Base-by-base conservation (phyloP, 2,113 vertebrate species). In the Talpa occidentalis region DNA sequence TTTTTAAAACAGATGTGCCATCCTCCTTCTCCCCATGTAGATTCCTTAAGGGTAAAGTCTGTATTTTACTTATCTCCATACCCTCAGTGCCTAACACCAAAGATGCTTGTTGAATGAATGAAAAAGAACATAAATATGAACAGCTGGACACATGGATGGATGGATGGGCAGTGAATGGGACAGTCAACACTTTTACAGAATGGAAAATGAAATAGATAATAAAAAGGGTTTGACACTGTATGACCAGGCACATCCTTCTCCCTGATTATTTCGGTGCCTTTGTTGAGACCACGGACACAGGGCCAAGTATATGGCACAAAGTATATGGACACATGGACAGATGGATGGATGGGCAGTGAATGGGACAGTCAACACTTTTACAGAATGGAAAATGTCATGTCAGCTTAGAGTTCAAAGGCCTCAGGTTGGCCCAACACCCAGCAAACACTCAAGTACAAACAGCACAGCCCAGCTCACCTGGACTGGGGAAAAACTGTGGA, bases 321-420 rank as follows among this genome's bases (percentile, higher is more conserved):
- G 22, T 40, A 79, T 9, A 64, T 21, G 15, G n/a, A n/a, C n/a
- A n/a, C n/a, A n/a, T 0, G 1, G 19, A 37, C 14, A 3, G 59
- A 26, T 40, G 35, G 59, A 9, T 12, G 5, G 40, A 44, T 19
- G 32, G 6, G 24, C 73, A 90, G 26, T 19, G 44, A 73, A 19
- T 19, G 26, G 15, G 24, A 59, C 30, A 8, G 1, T 22, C 40
- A 77, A 54, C 15, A 2, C 49, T 22, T 59, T 32, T 78, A 22
- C 30, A 54, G 24, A 52, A 78, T 44, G 37, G 26, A 37, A 2
- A 12, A 22, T 47, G 72, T 49, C 19, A 52, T 2, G 15, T 69
- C 76, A 62, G 24, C n/a, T 22, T 37, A 62, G 54, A 42, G 35
- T 16, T 77, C 67, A 14, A 30, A 37, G 11, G 54, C 77, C 67